These are phyloP conservation scores for Boleophthalmus pectinirostris DNA, from an alignment of 2,113 vertebrate species.

Conservation along the genomic window DNA sequence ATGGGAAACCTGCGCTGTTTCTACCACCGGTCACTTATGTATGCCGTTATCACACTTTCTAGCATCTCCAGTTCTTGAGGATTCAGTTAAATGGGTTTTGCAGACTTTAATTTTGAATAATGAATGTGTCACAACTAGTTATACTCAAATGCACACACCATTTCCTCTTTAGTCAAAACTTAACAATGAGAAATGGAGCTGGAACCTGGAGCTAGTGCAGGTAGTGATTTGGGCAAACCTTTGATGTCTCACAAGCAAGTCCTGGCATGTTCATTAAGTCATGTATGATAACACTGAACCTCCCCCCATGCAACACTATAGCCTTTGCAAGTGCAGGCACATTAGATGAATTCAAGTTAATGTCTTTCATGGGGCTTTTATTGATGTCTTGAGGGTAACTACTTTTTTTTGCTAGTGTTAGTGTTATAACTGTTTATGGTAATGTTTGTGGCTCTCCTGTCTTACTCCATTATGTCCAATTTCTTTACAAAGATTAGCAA, in stretches of 20 bases:
- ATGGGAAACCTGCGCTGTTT: constrained; percentile 12
- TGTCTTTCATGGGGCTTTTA: neutral
- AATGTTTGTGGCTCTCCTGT: neutral
- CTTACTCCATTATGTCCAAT: neutral
- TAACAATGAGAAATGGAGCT: constrained; percentile 28
- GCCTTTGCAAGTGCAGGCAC: constrained; percentile 12
- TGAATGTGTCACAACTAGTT: constrained; percentile 52
- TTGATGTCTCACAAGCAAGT: constrained; percentile 25
- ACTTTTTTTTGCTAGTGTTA: neutral
- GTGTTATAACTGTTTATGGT: constrained; percentile 1
- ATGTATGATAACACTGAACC: constrained; percentile 23
- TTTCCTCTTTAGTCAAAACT: constrained; percentile 33
- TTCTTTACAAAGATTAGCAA: neutral
- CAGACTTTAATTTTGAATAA: constrained; percentile 53
- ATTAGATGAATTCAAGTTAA: constrained; percentile 1
- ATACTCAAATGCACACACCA: constrained; percentile 36
- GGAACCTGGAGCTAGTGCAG: constrained; percentile 10
- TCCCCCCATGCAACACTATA: constrained; percentile 26
- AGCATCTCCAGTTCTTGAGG: constrained; percentile 13
- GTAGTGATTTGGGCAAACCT: constrained; percentile 31
- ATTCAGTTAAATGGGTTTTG: constrained; percentile 53
- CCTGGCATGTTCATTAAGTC: constrained; percentile 21
- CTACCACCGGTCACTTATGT: constrained; percentile 12
- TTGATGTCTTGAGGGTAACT: neutral
- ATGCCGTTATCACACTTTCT: constrained; percentile 20